Percentiles rank a stretch among this genome's conserved stretches.
Conservation (phyloP, 2,113 vertebrate genomes). For the Aldabrachelys gigantea region DNA sequence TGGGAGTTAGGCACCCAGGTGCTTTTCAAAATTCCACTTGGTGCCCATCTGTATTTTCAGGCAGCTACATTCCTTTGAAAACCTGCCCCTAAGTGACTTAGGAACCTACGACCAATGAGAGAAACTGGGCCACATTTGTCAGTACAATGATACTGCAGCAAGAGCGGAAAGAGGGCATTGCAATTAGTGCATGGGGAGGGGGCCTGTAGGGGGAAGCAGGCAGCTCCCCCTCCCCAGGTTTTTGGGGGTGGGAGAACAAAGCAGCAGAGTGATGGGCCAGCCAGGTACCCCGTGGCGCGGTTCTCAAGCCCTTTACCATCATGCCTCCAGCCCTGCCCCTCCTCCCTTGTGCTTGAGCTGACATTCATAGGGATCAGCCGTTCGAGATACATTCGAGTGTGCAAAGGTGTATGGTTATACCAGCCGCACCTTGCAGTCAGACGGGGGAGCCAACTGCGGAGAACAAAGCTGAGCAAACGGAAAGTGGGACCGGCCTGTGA, state of each 20-base stretch:
- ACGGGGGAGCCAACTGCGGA: background rate
- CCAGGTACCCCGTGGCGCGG: background rate
- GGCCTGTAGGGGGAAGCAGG: background rate
- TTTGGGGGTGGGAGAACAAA: too few relatives aligned
- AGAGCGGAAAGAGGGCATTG: background rate
- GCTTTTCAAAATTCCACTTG: background rate
- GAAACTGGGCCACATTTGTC: background rate
- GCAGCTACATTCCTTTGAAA: accelerated
- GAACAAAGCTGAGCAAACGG: background rate
- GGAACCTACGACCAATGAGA: background rate
- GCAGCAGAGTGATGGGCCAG: background rate
- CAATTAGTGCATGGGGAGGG: background rate
- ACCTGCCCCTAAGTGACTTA: background rate
- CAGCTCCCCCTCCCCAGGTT: background rate
- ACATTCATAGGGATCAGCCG: background rate
- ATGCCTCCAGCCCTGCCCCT: background rate
- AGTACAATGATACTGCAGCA: background rate
- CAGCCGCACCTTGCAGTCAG: background rate
- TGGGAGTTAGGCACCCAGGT: background rate
- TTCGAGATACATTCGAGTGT: background rate
- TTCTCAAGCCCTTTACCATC: background rate
- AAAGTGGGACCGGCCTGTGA: background rate
- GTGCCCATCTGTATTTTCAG: accelerated
- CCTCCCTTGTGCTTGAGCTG: background rate
- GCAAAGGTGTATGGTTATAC: too few relatives aligned